Base-by-base conservation (phyloP, 2,113 vertebrate species). In the Cottus gobio region DNA sequence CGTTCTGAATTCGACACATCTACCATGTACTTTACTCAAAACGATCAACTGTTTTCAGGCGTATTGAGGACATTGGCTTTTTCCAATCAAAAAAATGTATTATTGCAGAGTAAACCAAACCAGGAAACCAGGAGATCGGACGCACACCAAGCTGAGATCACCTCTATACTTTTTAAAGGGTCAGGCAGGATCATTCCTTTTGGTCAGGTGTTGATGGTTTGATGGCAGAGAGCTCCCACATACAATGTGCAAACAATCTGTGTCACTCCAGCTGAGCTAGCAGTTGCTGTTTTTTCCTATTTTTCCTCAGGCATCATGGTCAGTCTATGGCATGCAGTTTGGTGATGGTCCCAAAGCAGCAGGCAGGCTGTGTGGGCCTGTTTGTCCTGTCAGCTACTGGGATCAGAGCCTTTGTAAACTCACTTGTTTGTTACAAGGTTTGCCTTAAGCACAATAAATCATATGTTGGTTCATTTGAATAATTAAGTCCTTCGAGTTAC, bases 211-310 rank as follows among this genome's bases (percentile, higher is more conserved):
- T 4, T 84, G 94, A 91, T 82, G 83, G 88, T 88, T 93, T 93
- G 74, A 84, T 91, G 91, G 94, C 92, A 83, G 83, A 90, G 89
- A 93, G 87, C 87, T 90, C 85, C 52, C 66, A 24, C 79, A 83
- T 86, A 89, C 90, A 93, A 92, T 91, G 90, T 89, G 94, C 90
- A 90, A 89, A 92, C 91, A 92, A 82, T 89, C 58, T 75, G 72
- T 16, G 84, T 85, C 85, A 68, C 85, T 90, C 79, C 86, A 95
- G 93, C 95, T 96, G 95, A 97, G 93, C 87, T 90, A 87, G 95
- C 96, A 96, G 93, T 95, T 91, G 91, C 76, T 92, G 80, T 87
- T 71, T 83, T 57, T 24, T 3, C 37, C 13, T 42, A 84, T 73
- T 61, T 62, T 56, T 85, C 85, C 77, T 77, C 61, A 34, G 80